phyloP scores from a whole-genome alignment of 2,888 invertebrate species.

The Neoitamus cyanurus region DNA sequence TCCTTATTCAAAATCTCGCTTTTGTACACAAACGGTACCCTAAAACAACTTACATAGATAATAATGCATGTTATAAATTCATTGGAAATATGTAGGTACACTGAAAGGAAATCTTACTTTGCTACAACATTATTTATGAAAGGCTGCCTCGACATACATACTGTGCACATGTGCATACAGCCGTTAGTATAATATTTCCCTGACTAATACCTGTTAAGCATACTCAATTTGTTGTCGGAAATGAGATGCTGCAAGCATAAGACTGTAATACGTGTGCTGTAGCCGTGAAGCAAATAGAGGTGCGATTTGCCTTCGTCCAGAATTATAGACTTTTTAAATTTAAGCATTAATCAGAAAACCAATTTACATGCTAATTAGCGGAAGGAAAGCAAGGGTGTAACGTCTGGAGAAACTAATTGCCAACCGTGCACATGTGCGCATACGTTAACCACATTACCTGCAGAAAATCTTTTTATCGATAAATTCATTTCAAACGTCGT shows the following conservation, averaged over 20 bases:
- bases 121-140: neutral
- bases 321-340: constrained; percentile 15
- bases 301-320: neutral
- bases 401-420: neutral
- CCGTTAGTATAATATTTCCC: neutral
- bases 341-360: constrained; percentile 24
- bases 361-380: constrained; percentile 22
- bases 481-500: neutral
- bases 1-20: too few relatives aligned
- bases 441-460: neutral
- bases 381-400: neutral
- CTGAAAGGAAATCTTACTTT: too few relatives aligned
- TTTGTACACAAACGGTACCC: too few relatives aligned
- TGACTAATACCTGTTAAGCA: neutral
- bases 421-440: neutral
- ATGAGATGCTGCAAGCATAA: neutral
- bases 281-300: neutral
- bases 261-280: neutral
- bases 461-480: neutral
- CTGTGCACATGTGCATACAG: neutral
- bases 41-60: too few relatives aligned
- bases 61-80: too few relatives aligned
- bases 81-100: too few relatives aligned
- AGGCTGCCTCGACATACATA: neutral
- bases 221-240: constrained; percentile 7